Base-by-base conservation (phyloP, 1,140 invertebrate species). In the Andricus grossulariae region DNA sequence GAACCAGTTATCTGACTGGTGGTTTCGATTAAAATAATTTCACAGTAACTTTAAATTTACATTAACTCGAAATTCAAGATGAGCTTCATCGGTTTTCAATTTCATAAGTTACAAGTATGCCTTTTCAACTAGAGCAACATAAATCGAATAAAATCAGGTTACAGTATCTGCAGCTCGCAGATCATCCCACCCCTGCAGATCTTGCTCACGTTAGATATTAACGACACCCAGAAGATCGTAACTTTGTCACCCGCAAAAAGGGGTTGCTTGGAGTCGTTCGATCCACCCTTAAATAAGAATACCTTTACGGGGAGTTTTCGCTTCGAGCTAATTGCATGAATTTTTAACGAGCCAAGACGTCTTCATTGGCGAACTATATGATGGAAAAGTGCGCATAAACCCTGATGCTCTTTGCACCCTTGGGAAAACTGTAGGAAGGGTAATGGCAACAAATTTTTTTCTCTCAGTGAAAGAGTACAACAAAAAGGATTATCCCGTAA, bases 241-340 rank as follows among this genome's bases (percentile, higher is more conserved):
- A 86, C 80, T 86, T 86, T 86, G 85, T 86, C 85, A 86, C 83
- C 84, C 80, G 79, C 80, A 70, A 75, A 82, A 83, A 82, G 78
- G 83, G 83, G 82, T 82, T 80, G 75, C 60, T 78, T 49, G 39
- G 21, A 66, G 57, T 66, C 57, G 21, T 66, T 66, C 57, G 57
- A 66, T 66, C 25, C 32, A 32, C 57, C 57, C 57, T 66, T 66
- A 66, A 21, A 66, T 66, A 66, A 66, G 57, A 66, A 66, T 66
- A 66, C 57, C 21, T 66, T 71, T 76, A 52, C 50, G 60, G 50
- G 10, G 57, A 66, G 57, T 66, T 66, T 66, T 39, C 57, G 11
- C 57, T 66, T 21, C 57, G 10, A 66, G 57, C 84, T 86, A 86
- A 85, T 86, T 86, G 83, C 85, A 86, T 86, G 78, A 77, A 86